A percentile compares a stretch with the other conserved stretches of the same genome.
phyloP scores from a whole-genome alignment of 2,888 invertebrate genomes.

The Itoplectis maculator region DNA sequence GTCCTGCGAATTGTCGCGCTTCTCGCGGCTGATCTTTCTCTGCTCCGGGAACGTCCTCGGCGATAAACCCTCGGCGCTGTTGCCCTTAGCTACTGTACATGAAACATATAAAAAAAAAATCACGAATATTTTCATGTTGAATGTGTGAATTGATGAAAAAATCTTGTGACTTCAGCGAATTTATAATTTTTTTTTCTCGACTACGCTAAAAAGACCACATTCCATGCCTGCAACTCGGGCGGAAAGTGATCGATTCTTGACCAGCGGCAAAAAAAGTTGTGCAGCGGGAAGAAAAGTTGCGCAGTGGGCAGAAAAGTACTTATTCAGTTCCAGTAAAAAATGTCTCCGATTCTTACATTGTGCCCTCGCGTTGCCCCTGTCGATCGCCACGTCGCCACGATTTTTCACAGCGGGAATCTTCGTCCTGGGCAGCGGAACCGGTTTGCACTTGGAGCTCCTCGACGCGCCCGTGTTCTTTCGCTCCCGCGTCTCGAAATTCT shows the following conservation, averaged over 20 bases:
- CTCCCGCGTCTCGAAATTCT: constrained; percentile 21
- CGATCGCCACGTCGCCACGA: constrained; percentile 15
- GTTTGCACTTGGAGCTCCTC: constrained; percentile 55
- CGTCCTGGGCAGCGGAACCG: constrained; percentile 73
- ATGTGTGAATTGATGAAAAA: too few species aligned
- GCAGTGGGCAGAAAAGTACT: too few species aligned
- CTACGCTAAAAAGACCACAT: too few species aligned
- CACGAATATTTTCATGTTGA: too few species aligned
- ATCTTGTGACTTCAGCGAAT: too few species aligned
- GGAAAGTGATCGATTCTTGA: too few species aligned
- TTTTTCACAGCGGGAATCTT: constrained; percentile 60
- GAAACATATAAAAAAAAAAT: too few species aligned
- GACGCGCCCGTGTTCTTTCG: neutral
- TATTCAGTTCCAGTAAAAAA: too few species aligned
- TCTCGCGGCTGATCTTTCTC: constrained; percentile 48
- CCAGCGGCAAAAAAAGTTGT: too few species aligned
- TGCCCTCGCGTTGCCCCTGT: neutral
- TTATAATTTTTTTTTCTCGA: too few species aligned
- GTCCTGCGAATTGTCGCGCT: constrained; percentile 31
- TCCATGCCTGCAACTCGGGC: too few species aligned
- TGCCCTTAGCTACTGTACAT: neutral
- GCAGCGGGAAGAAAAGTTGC: too few species aligned
- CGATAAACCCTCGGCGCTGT: neutral
- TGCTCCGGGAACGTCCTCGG: constrained; percentile 51
- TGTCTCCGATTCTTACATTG: neutral